A percentile compares a stretch with the other conserved stretches of the same genome.
Conservation (phyloP, 2,797 vertebrate species). For the Pyrocephalus nanus region DNA sequence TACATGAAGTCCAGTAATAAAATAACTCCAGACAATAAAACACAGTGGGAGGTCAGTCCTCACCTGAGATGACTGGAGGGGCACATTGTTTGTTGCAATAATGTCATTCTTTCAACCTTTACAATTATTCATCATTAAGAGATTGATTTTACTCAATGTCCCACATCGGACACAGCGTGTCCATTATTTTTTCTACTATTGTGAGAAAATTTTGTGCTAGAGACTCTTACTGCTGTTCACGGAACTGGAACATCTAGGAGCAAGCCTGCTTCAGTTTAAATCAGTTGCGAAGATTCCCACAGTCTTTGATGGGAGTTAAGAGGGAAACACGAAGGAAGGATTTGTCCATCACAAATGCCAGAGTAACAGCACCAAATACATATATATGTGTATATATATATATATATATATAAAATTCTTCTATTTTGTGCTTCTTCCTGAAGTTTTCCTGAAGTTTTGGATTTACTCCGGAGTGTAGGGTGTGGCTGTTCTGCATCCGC, state of each 20-base stretch:
- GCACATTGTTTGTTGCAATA: neutral
- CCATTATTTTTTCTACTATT: neutral
- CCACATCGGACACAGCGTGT: neutral
- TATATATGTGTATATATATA: neutral
- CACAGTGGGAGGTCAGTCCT: neutral
- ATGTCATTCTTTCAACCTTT: neutral
- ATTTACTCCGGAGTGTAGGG: neutral
- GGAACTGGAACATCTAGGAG: neutral
- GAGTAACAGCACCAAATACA: neutral
- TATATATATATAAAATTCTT: neutral
- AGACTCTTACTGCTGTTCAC: neutral
- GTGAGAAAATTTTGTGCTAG: neutral
- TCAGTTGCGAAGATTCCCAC: neutral
- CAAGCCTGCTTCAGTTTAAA: neutral
- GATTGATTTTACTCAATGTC: neutral
- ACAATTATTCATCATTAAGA: neutral
- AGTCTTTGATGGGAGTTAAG: neutral
- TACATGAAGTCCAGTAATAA: constrained; percentile 10
- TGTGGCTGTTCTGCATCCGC: neutral
- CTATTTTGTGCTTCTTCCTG: neutral
- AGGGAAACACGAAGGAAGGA: neutral
- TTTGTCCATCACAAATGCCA: neutral
- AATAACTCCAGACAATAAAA: neutral
- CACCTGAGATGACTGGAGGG: neutral
- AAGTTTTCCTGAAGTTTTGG: neutral